Evolutionary conservation across 2,888 invertebrate genomes (phyloP), one percentile per base, ranked within the genome.

Genomic region (Tiliacea aurago): DNA sequence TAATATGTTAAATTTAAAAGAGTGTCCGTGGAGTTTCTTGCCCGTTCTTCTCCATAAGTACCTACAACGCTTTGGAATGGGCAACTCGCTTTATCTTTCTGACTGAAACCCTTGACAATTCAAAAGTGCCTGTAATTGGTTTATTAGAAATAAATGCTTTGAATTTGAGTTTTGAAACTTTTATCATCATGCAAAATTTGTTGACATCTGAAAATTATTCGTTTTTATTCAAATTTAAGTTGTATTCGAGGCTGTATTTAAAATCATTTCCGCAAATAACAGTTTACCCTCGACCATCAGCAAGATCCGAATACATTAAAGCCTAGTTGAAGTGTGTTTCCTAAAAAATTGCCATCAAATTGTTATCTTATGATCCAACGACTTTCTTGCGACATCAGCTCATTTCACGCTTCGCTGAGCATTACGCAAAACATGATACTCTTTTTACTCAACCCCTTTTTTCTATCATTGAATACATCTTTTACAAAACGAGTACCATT

Each of bases 321-420:
- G 3, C 15, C 15, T 37, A 23, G n/a, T 3, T 18, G 5, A 53
- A 75, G 49, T 63, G 2, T 56, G 43, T 51, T 74, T 70, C 41
- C 18, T 68, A 18, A 59, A 70, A 62, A 68, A 62, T 59, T 45
- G 15, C 69, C 37, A 59, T 68, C n/a, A 43, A 73, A 67, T 62
- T 37, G n/a, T 73, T 62, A 53, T 61, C 76, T 73, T 75, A 68
- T 81, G 69, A 68, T 47, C 69, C 41, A 71, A 82, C 70, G 23
- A 83, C 83, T 82, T 82, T 83, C 82, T 72, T 83, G 87, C 85
- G 87, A 87, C 82, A 85, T 70, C 81, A 67, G 37, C 84, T 90
- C 88, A 92, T 92, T 92, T 92, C 91, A 89, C 90, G 91, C 84
- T 87, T 80, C 81, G 82, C 47, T 63, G 83, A 81, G 70, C 85